These are phyloP conservation scores for Ladona fulva DNA, from an alignment of 1,140 invertebrate species.

Conservation along the genomic window DNA sequence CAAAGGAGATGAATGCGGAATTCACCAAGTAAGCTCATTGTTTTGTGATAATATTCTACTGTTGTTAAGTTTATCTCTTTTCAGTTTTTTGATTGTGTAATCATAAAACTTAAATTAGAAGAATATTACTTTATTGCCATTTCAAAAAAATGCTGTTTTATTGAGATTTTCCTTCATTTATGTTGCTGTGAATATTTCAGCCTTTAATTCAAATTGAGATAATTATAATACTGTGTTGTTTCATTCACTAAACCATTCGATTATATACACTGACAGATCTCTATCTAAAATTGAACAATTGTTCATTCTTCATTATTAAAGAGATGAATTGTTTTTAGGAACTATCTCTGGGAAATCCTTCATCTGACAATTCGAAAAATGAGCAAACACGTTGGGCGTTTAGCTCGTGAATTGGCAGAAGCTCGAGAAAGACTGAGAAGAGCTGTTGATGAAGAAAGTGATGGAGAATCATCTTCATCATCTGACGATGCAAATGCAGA, in stretches of 20 bases:
- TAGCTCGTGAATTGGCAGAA: constrained; percentile 73
- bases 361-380: constrained; percentile 94
- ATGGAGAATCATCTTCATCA: constrained; percentile 56
- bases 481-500: constrained; percentile 61
- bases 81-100: too few species aligned
- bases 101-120: too few species aligned
- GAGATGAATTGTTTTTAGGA: constrained; percentile 44
- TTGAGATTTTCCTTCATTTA: too few species aligned
- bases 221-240: too few species aligned
- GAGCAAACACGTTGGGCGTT: constrained; percentile 85
- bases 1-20: constrained; percentile 86
- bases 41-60: constrained; percentile 13
- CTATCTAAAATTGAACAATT: too few species aligned
- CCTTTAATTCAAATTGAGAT: too few species aligned
- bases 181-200: too few species aligned
- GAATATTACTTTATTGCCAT: too few species aligned
- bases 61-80: too few species aligned
- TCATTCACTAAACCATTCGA: too few species aligned
- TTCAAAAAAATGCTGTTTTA: too few species aligned
- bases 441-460: constrained; percentile 31
- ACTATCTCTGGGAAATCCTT: constrained; percentile 95
- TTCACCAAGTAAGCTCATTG: constrained; percentile 70
- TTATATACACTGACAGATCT: too few species aligned
- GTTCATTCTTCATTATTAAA: not conserved
- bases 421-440: constrained; percentile 72